Percentiles rank a stretch among this genome's conserved stretches.
These are phyloP conservation scores for Rhinophrynus dorsalis DNA, from an alignment of 2,797 vertebrate genomes.

Conservation along the genomic window DNA sequence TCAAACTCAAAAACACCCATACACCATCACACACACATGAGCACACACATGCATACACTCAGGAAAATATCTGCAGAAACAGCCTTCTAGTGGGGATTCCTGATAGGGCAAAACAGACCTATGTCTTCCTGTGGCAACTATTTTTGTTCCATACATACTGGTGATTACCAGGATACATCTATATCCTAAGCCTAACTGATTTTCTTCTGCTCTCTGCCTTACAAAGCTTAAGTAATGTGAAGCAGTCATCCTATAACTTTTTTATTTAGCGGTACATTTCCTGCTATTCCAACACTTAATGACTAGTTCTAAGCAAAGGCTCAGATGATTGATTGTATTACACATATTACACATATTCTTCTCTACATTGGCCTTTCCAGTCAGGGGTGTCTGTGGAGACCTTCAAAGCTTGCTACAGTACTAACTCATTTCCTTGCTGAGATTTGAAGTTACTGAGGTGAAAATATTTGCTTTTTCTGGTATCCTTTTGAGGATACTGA, in stretches of 20 bases:
- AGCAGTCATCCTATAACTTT: slow-evolving; percentile 16
- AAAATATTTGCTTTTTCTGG: slow-evolving; percentile 46
- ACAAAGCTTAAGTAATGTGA: slow-evolving; percentile 24
- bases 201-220: slow-evolving; percentile 28
- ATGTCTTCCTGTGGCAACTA: too few relatives aligned
- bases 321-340: slow-evolving; percentile 30
- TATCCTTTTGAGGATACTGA: slow-evolving; percentile 41
- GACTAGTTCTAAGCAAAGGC: slow-evolving; percentile 38
- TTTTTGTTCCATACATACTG: too few relatives aligned
- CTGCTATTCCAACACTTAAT: slow-evolving; percentile 38
- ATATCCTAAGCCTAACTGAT: slow-evolving; percentile 19
- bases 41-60: too few relatives aligned
- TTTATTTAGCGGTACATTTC: slow-evolving; percentile 43
- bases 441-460: slow-evolving; percentile 45
- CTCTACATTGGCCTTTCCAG: slow-evolving; percentile 39
- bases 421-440: slow-evolving; percentile 43
- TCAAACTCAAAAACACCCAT: too few relatives aligned
- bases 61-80: too few relatives aligned
- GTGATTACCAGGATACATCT: slow-evolving; percentile 20
- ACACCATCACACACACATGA: too few relatives aligned
- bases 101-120: too few relatives aligned
- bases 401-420: slow-evolving; percentile 33
- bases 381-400: slow-evolving; percentile 40
- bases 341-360: slow-evolving; percentile 39
- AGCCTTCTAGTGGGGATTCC: too few relatives aligned